phyloP scores from a whole-genome alignment of 2,888 invertebrate genomes.

The Oscheius myriophilus region DNA sequence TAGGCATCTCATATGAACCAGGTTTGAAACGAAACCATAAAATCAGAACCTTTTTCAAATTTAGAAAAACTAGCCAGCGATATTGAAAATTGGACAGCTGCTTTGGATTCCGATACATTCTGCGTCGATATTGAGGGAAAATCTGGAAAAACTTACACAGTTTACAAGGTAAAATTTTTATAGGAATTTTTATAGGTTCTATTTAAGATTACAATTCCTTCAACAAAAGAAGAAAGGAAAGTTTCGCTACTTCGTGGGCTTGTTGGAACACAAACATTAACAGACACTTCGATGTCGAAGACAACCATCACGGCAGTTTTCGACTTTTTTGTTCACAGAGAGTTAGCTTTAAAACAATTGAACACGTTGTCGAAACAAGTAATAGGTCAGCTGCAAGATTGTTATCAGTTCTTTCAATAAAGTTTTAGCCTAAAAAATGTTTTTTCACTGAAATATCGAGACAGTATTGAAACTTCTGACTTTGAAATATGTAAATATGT shows the following conservation, averaged over 20 bases:
- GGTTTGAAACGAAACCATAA: neutral
- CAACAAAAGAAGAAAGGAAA: too few species aligned
- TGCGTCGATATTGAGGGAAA: slow-evolving; percentile 2
- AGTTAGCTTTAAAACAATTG: slow-evolving; percentile 24
- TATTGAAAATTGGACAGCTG: neutral
- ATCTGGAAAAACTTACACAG: neutral
- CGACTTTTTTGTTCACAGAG: slow-evolving; percentile 18
- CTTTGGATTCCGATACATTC: neutral
- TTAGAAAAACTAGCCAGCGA: slow-evolving; percentile 3
- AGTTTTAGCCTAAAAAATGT: too few species aligned
- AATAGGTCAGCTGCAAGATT: too few species aligned
- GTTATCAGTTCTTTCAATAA: too few species aligned
- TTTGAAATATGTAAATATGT: too few species aligned
- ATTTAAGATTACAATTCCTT: neutral
- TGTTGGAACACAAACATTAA: too few species aligned
- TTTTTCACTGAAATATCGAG: too few species aligned
- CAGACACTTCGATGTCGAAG: neutral
- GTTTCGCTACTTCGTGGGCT: too few species aligned
- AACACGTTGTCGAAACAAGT: too few species aligned
- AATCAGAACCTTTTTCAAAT: too few species aligned
- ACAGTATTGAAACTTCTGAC: too few species aligned
- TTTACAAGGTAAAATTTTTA: slow-evolving; percentile 20
- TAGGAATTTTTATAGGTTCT: neutral
- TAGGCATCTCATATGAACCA: slow-evolving; percentile 3
- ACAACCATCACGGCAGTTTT: slow-evolving; percentile 11